A percentile compares a stretch with the other conserved stretches of the same genome.
Evolutionary conservation across 2,113 vertebrate genomes (phyloP).

Genomic region (Alces alces): DNA sequence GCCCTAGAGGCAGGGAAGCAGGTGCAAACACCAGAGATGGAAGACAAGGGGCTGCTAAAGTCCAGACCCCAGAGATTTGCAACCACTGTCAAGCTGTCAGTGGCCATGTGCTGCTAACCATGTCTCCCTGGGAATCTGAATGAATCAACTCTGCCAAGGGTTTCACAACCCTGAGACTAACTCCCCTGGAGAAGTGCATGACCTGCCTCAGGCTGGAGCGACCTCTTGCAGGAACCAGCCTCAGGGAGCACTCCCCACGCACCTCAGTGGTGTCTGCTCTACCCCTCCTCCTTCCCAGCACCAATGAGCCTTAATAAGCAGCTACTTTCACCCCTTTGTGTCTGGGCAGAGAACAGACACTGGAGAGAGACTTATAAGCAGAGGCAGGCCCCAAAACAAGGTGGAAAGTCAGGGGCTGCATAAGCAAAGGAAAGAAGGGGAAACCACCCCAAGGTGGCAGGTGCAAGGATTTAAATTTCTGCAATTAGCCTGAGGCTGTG

Average conservation of each 20-base stretch:
- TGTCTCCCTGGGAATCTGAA: not conserved
- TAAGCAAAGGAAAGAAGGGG: not conserved
- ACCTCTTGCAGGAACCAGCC: not conserved
- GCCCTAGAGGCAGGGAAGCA: not conserved
- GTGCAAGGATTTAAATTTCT: not conserved
- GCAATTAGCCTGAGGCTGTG: not conserved
- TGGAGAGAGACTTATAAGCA: not conserved
- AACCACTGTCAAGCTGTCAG: not conserved
- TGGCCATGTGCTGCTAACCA: not conserved
- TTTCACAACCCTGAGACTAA: not conserved
- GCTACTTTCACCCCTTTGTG: not conserved
- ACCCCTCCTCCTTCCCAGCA: not conserved
- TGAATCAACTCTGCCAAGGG: not conserved
- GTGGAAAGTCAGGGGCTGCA: not conserved
- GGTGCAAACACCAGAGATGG: not conserved
- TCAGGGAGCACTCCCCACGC: not conserved
- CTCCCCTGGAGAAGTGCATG: not conserved
- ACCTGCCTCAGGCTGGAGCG: not conserved
- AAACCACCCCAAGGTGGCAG: not conserved
- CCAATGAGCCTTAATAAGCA: not conserved
- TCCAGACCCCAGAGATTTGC: not conserved
- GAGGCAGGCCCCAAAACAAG: not conserved
- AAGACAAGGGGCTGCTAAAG: not conserved
- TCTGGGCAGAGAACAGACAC: not conserved
- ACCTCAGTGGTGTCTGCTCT: not conserved